phyloP scores from a whole-genome alignment of 2,888 invertebrate species.

The Sphaerolaimus hirsutus region DNA sequence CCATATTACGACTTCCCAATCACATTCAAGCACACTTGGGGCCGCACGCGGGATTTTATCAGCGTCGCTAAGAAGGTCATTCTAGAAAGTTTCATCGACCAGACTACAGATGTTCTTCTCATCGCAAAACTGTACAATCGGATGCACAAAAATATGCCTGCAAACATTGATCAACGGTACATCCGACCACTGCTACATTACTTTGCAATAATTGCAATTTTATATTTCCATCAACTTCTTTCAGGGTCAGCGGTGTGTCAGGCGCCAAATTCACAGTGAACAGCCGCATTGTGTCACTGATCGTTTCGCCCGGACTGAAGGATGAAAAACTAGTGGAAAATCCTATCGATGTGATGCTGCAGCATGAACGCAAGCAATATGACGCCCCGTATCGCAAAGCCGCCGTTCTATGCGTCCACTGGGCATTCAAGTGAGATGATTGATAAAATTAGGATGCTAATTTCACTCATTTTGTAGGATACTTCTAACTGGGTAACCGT shows the following conservation, averaged over 20 bases:
- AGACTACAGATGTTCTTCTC: not conserved
- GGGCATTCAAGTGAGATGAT: not conserved
- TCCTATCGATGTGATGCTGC: not conserved
- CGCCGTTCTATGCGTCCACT: constrained; percentile 5
- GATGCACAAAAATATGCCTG: not conserved
- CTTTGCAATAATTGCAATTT: no score
- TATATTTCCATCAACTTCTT: not conserved
- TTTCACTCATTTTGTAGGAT: not conserved
- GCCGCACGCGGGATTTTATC: not conserved
- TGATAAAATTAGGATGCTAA: no score
- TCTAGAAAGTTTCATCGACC: not conserved
- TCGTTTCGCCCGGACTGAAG: not conserved
- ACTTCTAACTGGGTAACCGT: no score
- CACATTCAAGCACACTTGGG: not conserved
- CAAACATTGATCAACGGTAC: not conserved
- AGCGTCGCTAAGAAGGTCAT: not conserved
- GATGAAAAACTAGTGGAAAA: not conserved
- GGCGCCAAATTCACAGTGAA: constrained; percentile 1
- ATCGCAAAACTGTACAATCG: not conserved
- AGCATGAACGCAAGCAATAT: not conserved
- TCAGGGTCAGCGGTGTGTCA: not conserved
- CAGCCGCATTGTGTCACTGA: constrained; percentile 1
- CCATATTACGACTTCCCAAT: constrained; percentile 1
- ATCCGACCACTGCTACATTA: no score
- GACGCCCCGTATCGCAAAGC: constrained; percentile 2